These are phyloP conservation scores for Diabrotica balteata DNA, from an alignment of 2,888 invertebrate genomes.

Conservation along the genomic window DNA sequence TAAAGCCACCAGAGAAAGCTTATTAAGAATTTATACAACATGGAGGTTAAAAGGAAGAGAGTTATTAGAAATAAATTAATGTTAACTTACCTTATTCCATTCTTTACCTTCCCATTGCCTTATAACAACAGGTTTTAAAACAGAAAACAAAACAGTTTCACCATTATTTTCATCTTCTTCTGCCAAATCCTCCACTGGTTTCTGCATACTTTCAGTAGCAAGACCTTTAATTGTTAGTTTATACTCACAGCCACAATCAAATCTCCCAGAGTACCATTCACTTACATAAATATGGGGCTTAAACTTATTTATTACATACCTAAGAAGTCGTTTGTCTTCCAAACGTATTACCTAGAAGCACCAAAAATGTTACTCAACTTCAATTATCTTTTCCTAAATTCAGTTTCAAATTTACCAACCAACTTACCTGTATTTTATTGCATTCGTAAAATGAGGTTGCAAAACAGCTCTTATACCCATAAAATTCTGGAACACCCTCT, in stretches of 20 bases:
- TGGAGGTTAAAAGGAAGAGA: too few species aligned
- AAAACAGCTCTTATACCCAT: constrained; percentile 61
- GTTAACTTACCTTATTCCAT: constrained; percentile 41
- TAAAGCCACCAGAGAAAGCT: too few species aligned
- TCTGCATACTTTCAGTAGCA: constrained; percentile 22
- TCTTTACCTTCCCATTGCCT: constrained; percentile 38
- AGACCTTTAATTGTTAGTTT: constrained; percentile 42
- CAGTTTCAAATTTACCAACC: too few species aligned
- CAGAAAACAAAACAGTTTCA: constrained; percentile 16
- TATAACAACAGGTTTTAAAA: constrained; percentile 15
- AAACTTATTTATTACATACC: constrained; percentile 59
- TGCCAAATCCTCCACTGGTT: too few species aligned
- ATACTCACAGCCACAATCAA: constrained; percentile 62
- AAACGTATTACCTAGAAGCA: constrained; percentile 38
- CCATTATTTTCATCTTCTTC: constrained; percentile 15
- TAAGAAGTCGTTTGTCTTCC: constrained; percentile 36
- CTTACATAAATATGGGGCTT: constrained; percentile 64
- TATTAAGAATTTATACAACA: too few species aligned
- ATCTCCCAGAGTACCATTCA: constrained; percentile 62
- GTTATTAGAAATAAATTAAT: too few species aligned
- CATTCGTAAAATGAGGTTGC: constrained; percentile 63
- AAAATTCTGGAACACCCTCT: constrained; percentile 56
- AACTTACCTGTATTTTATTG: constrained; percentile 60
- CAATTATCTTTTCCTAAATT: too few species aligned
- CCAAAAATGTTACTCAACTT: too few species aligned